Conservation (phyloP, 2,113 vertebrate species). For the Sander lucioperca region DNA sequence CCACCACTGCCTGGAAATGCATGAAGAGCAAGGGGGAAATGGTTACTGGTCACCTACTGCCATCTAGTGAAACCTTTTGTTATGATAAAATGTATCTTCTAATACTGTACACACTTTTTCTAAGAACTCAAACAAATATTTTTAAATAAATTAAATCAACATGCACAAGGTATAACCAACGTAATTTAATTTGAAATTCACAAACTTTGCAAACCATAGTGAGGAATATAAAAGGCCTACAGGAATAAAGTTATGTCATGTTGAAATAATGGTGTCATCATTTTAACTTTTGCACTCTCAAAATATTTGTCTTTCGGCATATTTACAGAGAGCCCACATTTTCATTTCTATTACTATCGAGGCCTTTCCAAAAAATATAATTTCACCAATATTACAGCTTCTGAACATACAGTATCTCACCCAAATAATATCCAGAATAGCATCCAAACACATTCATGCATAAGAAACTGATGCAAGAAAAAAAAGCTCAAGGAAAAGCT, state of each 20-base stretch:
- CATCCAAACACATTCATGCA: slow-evolving; percentile 24
- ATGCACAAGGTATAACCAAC: slow-evolving; percentile 25
- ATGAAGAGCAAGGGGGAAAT: background rate
- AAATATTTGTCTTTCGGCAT: slow-evolving; percentile 28
- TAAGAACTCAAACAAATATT: background rate
- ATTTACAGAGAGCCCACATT: slow-evolving; percentile 35
- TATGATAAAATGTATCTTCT: background rate
- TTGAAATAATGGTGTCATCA: slow-evolving; percentile 1
- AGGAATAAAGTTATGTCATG: background rate
- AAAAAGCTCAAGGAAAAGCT: background rate
- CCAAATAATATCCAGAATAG: background rate
- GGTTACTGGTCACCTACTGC: slow-evolving; percentile 50
- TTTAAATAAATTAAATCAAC: background rate
- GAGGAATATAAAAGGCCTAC: slow-evolving; percentile 20
- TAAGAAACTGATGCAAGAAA: slow-evolving; percentile 12
- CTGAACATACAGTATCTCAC: background rate
- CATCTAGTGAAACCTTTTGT: slow-evolving; percentile 52
- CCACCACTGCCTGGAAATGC: background rate
- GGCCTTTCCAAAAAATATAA: slow-evolving; percentile 61
- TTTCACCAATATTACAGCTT: slow-evolving; percentile 22
- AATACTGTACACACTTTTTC: background rate
- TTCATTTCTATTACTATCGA: background rate
- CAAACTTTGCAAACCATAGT: slow-evolving; percentile 39
- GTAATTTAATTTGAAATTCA: slow-evolving; percentile 59
- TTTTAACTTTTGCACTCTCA: slow-evolving; percentile 1